These are phyloP conservation scores for Lithophane semibrunnea DNA, from an alignment of 2,888 invertebrate species.

Conservation along the genomic window DNA sequence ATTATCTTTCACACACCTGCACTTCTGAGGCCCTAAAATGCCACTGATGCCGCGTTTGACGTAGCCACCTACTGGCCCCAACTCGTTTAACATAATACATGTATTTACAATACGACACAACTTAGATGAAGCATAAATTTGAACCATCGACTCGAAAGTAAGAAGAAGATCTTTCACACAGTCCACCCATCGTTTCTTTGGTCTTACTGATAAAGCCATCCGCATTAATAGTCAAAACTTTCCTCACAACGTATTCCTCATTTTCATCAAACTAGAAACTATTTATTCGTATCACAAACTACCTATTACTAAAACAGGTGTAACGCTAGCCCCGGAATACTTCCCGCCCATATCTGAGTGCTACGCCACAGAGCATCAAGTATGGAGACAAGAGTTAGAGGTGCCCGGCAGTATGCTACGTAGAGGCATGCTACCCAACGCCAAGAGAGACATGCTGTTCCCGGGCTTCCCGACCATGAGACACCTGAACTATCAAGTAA, in stretches of 20 bases:
- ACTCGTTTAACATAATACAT: too few relatives aligned
- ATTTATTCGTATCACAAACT: not conserved
- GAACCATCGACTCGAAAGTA: too few relatives aligned
- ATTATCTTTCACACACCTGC: not conserved
- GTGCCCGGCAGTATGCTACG: conserved; percentile 91
- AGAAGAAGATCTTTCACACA: not conserved
- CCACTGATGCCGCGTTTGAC: too few relatives aligned
- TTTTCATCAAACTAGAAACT: not conserved
- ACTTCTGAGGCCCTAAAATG: too few relatives aligned
- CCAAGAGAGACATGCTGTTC: conserved; percentile 93
- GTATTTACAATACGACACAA: too few relatives aligned
- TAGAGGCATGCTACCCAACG: conserved; percentile 93
- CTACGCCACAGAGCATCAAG: conserved; percentile 87
- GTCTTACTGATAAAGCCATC: not conserved
- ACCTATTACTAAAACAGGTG: conserved; percentile 70
- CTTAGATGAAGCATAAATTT: too few relatives aligned
- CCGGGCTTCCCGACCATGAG: conserved; percentile 98
- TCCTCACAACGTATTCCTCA: not conserved
- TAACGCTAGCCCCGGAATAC: conserved; percentile 90
- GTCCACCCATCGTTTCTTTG: too few relatives aligned
- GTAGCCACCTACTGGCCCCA: too few relatives aligned
- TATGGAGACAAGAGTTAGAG: conserved; percentile 90
- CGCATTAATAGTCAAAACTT: not conserved
- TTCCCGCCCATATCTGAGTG: conserved; percentile 91
- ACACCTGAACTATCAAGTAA: conserved; percentile 94